phyloP scores from a whole-genome alignment of 2,888 invertebrate genomes.

The Pyralis farinalis region DNA sequence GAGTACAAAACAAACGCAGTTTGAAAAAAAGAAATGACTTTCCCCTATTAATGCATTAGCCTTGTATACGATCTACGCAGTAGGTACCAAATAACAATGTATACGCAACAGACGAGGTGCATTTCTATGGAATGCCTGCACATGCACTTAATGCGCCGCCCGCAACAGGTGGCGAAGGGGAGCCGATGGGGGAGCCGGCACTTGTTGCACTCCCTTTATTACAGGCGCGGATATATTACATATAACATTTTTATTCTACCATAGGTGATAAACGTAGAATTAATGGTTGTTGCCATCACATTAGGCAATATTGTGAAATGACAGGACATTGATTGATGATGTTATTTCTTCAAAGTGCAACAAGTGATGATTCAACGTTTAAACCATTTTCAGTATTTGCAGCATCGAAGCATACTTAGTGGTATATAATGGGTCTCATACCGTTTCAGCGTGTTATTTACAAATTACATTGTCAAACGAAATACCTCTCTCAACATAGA shows the following conservation, averaged over 20 bases:
- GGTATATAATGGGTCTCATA: too few relatives aligned
- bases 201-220: conserved; percentile 22
- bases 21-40: neutral
- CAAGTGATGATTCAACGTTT: too few relatives aligned
- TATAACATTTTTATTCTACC: conserved; percentile 17
- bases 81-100: neutral
- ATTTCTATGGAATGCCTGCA: conserved; percentile 5
- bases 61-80: neutral
- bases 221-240: conserved; percentile 12
- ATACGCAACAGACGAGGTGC: conserved; percentile 1
- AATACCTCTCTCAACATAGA: too few relatives aligned
- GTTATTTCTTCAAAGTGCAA: too few relatives aligned
- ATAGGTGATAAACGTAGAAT: neutral
- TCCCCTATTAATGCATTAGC: conserved; percentile 1
- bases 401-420: too few relatives aligned
- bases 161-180: conserved; percentile 19
- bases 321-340: too few relatives aligned
- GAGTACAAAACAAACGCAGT: too few relatives aligned
- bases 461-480: too few relatives aligned
- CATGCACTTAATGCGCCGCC: conserved; percentile 8
- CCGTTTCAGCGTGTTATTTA: too few relatives aligned
- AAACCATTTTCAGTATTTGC: too few relatives aligned
- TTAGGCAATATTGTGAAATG: too few relatives aligned
- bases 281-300: neutral
- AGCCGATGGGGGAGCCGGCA: conserved; percentile 13